Evolutionary conservation across 2,113 vertebrate genomes (phyloP).

Genomic region (Chlamydotis undulata): DNA sequence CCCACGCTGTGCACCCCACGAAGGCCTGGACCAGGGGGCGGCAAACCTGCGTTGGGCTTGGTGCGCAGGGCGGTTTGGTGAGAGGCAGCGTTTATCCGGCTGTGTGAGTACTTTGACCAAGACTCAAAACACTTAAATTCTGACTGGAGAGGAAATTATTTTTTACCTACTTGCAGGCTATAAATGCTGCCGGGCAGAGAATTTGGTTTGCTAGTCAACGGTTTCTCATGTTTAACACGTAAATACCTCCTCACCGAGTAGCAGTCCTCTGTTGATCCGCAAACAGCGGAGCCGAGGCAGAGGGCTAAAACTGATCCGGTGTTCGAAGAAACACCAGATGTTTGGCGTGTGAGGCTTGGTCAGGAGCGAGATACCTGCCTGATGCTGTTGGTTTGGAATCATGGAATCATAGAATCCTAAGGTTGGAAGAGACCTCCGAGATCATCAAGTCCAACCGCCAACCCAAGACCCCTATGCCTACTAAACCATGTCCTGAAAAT

Average conservation of each 20-base stretch:
- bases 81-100: neutral
- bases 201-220: neutral
- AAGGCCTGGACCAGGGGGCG: neutral
- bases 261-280: neutral
- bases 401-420: too few species aligned
- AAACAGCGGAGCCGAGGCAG: neutral
- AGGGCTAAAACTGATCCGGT: neutral
- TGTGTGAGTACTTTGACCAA: neutral
- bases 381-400: neutral
- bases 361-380: neutral
- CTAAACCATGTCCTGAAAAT: too few species aligned
- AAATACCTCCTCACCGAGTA: neutral
- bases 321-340: neutral
- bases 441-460: too few species aligned
- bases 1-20: fast-evolving
- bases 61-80: too few species aligned
- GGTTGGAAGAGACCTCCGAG: too few species aligned
- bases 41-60: too few species aligned
- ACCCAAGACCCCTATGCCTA: too few species aligned
- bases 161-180: neutral
- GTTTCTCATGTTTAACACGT: neutral
- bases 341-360: neutral
- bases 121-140: neutral
- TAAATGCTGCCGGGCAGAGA: neutral
- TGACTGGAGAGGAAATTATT: neutral